Evolutionary conservation across 2,888 invertebrate species (phyloP), one percentile per base, ranked within the genome.

Genomic region (Leptothorax acervorum): DNA sequence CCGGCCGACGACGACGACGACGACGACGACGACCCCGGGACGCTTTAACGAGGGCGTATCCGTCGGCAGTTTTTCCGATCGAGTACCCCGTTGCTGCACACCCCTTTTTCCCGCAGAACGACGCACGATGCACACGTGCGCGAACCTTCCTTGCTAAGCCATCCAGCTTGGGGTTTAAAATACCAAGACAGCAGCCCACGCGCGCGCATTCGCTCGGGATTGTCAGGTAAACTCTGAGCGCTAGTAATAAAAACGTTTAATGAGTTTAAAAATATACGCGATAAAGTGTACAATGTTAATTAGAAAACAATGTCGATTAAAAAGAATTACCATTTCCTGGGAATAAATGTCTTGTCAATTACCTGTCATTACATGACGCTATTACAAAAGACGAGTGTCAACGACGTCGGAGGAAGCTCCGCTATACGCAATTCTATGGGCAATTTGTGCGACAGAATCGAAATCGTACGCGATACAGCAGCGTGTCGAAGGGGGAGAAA

Each of bases 401-500:
- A 60, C 55, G 78, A 60, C 57, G 70, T 60, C 35, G 70, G 15
- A 35, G 79, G 28, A 31, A 9, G 31, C 31, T 45, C 4, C 70
- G 48, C 55, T 66, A 48, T 28, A 31, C 23, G 78, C 28, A 23
- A 65, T 81, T 73, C 62, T 76, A 68, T 45, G 81, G 89, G 85
- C 87, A 90, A 90, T 90, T 90, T 90, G 90, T 76, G 90, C 90
- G 73, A 62, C 68, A 81, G 88, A 85, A 84, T 83, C 83, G 60
- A 83, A 86, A 85, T 82, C 73, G 81, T 28, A 71, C 15, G 57
- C 60, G 82, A 42, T 74, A 82, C 45, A 65, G 45, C 82, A 39
- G 35, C 42, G 70, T 35, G 63, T n/a, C 63, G 79, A 73, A 51
- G 35, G 71, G 66, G 55, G 84, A 71, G 73, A 71, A 73, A 66